Evolutionary conservation across 1,140 invertebrate species (phyloP), one percentile per base, ranked within the genome.

Genomic region (Cardiocondyla obscurior): DNA sequence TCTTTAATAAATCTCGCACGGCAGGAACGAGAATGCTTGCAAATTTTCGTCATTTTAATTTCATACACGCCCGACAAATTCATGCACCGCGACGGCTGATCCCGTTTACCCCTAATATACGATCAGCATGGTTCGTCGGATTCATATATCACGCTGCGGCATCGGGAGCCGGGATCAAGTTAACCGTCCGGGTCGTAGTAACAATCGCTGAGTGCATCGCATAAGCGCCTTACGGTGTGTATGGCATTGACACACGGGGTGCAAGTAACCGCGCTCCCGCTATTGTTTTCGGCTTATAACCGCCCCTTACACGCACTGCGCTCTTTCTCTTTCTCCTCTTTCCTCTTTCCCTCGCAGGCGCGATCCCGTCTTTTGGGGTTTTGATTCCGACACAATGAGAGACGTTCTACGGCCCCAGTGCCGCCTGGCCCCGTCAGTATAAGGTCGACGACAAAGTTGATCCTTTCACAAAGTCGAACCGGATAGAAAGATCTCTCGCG

Each of bases 201-300:
- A 86, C 85, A 85, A 85, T 73, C 70, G 85, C 77, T 36, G 86
- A 84, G 86, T 87, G 76, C 55, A 51, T 87, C 62, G 65, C 33
- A 67, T 88, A 88, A 88, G 87, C 87, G 86, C 83, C 86, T 88
- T 88, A 88, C 83, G 73, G 79, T 81, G 74, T 85, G 86, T 85
- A 88, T 81, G 81, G 86, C 83, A 79, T 88, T 88, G 86, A 88
- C 83, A 82, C 83, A 81, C n/a, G 73, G 69, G 83, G 86, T 79
- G 83, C 83, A 88, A 88, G 86, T 88, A 88, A 87, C 77, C 83
- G 55, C 83, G 73, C 76, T 60, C 33, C 42, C 51, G 69, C 86
- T 81, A 85, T 88, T 88, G 87, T 88, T 88, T 88, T 88, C 86
- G 79, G 86, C 87, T 88, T 88, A 88, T 85, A 74, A 87, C 70